phyloP scores from a whole-genome alignment of 2,113 vertebrate genomes.

The Hystrix cristata region DNA sequence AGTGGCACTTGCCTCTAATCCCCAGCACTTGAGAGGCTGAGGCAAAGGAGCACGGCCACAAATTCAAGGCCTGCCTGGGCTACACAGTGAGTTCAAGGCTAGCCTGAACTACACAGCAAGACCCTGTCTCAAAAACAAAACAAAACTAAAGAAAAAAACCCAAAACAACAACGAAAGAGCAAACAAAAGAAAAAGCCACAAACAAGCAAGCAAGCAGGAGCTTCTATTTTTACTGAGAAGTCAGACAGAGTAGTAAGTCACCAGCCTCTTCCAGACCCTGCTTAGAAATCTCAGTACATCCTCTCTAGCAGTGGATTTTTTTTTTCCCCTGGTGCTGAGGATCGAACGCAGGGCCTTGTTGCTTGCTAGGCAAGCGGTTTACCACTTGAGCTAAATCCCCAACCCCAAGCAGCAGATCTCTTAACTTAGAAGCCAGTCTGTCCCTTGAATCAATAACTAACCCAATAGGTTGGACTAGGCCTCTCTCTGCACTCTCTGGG shows the following conservation, averaged over 20 bases:
- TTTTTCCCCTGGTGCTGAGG: too few relatives aligned
- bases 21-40: too few relatives aligned
- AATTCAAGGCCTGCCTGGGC: neutral
- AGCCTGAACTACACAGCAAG: neutral
- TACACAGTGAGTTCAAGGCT: neutral
- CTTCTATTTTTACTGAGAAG: constrained; percentile 52
- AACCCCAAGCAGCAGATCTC: neutral
- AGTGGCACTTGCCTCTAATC: too few relatives aligned
- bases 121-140: neutral
- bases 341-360: too few relatives aligned
- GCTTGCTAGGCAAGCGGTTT: too few relatives aligned
- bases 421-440: neutral
- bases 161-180: neutral
- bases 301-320: neutral
- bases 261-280: neutral
- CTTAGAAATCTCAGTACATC: constrained; percentile 45
- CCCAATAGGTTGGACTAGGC: neutral
- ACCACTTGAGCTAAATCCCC: too few relatives aligned
- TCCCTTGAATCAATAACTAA: constrained; percentile 56
- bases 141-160: neutral
- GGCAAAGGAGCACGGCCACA: neutral
- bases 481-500: neutral
- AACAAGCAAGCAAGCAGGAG: neutral
- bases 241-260: constrained; percentile 33
- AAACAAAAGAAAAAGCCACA: neutral